Percentiles rank a stretch among this genome's conserved stretches.
phyloP scores from a whole-genome alignment of 1,140 invertebrate species.

The Bombus ignitus region DNA sequence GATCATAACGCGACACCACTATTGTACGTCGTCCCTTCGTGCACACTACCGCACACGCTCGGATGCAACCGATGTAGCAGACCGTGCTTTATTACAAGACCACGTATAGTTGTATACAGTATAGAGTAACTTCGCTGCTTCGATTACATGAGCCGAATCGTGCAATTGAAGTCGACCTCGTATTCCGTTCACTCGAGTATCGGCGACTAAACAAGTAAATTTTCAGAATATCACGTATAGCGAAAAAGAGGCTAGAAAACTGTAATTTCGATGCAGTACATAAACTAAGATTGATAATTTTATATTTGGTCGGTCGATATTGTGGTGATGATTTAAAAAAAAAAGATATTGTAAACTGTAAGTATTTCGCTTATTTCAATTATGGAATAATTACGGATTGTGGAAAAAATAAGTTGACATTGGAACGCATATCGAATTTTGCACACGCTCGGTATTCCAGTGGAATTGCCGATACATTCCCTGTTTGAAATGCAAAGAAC shows the following conservation, averaged over 20 bases:
- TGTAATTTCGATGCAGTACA: too few relatives aligned
- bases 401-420: neutral
- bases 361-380: too few relatives aligned
- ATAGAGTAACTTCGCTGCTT: neutral
- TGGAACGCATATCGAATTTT: neutral
- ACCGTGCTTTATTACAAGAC: neutral
- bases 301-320: too few relatives aligned
- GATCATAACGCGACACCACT: slow-evolving; percentile 9
- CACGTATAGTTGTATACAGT: neutral
- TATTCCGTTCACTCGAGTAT: neutral
- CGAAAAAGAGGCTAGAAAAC: too few relatives aligned
- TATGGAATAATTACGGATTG: neutral
- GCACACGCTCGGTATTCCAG: neutral
- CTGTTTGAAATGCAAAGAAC: neutral
- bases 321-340: too few relatives aligned
- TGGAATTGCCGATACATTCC: neutral
- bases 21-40: neutral
- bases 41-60: neutral
- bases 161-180: neutral
- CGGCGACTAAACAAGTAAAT: neutral
- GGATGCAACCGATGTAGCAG: neutral
- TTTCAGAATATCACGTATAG: neutral
- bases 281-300: too few relatives aligned
- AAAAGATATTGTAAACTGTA: too few relatives aligned
- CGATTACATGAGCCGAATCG: neutral